phyloP scores from a whole-genome alignment of 2,113 vertebrate species.

The Seriola rivoliana region DNA sequence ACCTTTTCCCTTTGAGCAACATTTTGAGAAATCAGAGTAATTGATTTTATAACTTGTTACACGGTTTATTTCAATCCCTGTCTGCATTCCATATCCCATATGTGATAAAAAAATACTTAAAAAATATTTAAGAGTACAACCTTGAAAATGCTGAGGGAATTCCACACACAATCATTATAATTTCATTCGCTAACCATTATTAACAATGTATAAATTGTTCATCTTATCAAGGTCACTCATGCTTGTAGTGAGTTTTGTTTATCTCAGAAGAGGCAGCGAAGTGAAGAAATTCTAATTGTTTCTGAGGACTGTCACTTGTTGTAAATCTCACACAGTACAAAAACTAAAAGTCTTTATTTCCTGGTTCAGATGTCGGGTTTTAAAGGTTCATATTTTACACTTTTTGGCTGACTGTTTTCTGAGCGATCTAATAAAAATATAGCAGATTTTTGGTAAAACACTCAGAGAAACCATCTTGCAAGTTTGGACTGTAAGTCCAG shows the following conservation, averaged over 20 bases:
- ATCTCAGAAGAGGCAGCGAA: background rate
- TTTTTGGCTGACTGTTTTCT: too few species aligned
- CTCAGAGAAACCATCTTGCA: too few species aligned
- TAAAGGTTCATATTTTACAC: background rate
- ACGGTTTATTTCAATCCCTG: background rate
- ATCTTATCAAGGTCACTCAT: background rate
- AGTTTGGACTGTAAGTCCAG: too few species aligned
- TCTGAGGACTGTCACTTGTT: background rate
- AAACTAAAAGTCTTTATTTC: background rate
- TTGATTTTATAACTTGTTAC: slow-evolving; percentile 12
- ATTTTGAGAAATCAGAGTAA: slow-evolving; percentile 10
- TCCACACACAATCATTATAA: background rate
- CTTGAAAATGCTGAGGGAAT: background rate
- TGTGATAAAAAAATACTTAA: too few species aligned
- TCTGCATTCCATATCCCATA: background rate
- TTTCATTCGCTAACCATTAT: background rate
- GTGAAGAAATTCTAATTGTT: background rate
- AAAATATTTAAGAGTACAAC: too few species aligned
- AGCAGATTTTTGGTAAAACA: too few species aligned
- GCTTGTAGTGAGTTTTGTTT: background rate
- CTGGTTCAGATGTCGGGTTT: background rate
- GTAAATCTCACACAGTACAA: background rate
- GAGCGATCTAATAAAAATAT: too few species aligned
- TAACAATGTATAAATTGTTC: background rate
- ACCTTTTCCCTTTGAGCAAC: slow-evolving; percentile 26